These are phyloP conservation scores for Alfaro cultratus DNA, from an alignment of 2,797 vertebrate species.

Conservation along the genomic window DNA sequence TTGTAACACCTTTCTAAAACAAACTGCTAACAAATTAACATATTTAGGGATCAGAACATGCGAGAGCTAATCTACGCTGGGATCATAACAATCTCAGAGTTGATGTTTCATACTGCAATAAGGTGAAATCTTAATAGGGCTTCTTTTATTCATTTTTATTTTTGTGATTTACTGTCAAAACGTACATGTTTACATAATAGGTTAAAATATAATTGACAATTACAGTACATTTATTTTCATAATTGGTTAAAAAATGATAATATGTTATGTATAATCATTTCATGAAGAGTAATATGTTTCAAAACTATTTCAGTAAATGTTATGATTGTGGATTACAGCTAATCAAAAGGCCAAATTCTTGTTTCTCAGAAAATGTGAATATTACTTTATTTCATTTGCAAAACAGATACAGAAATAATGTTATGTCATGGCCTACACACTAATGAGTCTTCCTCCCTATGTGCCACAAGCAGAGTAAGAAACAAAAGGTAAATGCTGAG, in stretches of 20 bases:
- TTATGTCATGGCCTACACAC: not conserved
- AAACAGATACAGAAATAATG: not conserved
- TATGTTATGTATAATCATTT: not conserved
- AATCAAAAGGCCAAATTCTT: slow-evolving; percentile 7
- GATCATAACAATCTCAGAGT: slow-evolving; percentile 1
- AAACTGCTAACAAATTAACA: slow-evolving; percentile 18
- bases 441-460: not conserved
- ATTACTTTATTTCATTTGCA: not conserved
- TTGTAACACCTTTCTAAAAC: slow-evolving; percentile 21
- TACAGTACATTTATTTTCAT: not conserved
- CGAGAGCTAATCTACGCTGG: slow-evolving; percentile 1
- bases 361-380: not conserved
- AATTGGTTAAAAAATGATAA: not conserved
- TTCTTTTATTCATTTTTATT: not conserved
- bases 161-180: not conserved
- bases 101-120: slow-evolving; percentile 15
- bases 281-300: not conserved
- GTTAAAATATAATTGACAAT: not conserved
- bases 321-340: not conserved
- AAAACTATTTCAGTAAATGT: not conserved
- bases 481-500: not conserved
- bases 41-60: not conserved
- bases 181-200: not conserved
- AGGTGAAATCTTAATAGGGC: slow-evolving; percentile 9
- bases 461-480: not conserved